These are phyloP conservation scores for Empidonax traillii DNA, from an alignment of 2,113 vertebrate genomes.

Conservation along the genomic window DNA sequence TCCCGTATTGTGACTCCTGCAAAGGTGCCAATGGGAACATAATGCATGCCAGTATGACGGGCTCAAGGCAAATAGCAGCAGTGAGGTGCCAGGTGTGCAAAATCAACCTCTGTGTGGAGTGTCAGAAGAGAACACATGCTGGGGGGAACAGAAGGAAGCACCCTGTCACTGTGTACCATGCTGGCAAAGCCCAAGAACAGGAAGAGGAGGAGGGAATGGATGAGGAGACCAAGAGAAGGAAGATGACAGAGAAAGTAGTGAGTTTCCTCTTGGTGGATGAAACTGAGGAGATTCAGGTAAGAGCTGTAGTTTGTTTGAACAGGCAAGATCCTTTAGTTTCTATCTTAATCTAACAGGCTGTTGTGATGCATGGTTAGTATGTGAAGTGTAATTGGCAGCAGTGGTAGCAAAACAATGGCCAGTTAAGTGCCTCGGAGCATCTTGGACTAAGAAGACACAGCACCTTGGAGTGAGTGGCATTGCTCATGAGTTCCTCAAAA, in stretches of 20 bases:
- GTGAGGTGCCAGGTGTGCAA: slow-evolving; percentile 92
- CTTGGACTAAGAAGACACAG: neutral
- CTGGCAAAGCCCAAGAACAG: slow-evolving; percentile 71
- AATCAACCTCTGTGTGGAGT: slow-evolving; percentile 88
- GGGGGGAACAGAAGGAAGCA: slow-evolving; percentile 90
- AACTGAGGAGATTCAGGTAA: slow-evolving; percentile 95
- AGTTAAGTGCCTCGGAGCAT: neutral
- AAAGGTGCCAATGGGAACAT: slow-evolving; percentile 82
- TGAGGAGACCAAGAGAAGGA: slow-evolving; percentile 82
- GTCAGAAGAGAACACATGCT: slow-evolving; percentile 91
- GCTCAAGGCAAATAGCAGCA: slow-evolving; percentile 81
- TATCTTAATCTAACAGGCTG: neutral
- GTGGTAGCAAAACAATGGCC: neutral
- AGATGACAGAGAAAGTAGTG: slow-evolving; percentile 86
- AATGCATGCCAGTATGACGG: slow-evolving; percentile 55
- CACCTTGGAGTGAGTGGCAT: neutral
- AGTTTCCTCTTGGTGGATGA: slow-evolving; percentile 97
- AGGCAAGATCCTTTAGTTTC: neutral
- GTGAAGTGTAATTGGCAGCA: neutral
- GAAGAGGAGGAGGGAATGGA: slow-evolving; percentile 73
- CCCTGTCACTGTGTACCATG: slow-evolving; percentile 79
- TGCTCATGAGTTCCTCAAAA: neutral
- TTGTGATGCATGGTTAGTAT: neutral
- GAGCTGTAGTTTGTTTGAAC: neutral
- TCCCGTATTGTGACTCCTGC: slow-evolving; percentile 92